These are phyloP conservation scores for Stictonetta naevosa DNA, from an alignment of 2,113 vertebrate genomes.

Conservation along the genomic window DNA sequence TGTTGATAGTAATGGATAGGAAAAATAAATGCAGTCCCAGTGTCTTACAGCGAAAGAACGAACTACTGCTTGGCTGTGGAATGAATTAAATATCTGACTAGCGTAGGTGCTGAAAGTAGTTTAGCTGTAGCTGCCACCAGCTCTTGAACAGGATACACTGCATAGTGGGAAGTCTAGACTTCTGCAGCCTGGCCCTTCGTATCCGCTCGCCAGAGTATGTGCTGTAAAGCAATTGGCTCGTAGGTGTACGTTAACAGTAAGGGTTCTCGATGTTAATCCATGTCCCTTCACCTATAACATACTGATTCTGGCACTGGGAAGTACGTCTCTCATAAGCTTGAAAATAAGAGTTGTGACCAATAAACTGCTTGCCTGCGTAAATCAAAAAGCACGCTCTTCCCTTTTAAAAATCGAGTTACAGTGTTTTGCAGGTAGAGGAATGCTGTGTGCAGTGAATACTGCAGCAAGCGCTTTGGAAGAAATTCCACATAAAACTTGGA, in stretches of 20 bases:
- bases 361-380: background rate
- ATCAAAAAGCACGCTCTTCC: background rate
- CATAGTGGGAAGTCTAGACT: constrained; percentile 1
- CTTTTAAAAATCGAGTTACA: background rate
- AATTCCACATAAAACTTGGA: background rate
- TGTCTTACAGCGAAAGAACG: background rate
- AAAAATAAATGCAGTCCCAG: background rate
- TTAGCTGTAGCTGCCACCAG: background rate
- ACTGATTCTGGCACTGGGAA: background rate
- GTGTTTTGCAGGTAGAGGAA: background rate
- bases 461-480: constrained; percentile 24
- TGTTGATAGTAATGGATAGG: background rate
- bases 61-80: background rate
- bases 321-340: background rate
- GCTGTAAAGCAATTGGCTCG: background rate
- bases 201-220: background rate
- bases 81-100: background rate
- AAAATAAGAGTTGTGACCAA: background rate
- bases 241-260: background rate
- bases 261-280: background rate
- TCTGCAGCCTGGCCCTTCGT: background rate
- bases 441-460: background rate
- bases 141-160: background rate
- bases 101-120: background rate
- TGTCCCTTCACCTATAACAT: background rate